Conservation (phyloP, 2,888 invertebrate genomes). For the Drosophila prolongata region DNA sequence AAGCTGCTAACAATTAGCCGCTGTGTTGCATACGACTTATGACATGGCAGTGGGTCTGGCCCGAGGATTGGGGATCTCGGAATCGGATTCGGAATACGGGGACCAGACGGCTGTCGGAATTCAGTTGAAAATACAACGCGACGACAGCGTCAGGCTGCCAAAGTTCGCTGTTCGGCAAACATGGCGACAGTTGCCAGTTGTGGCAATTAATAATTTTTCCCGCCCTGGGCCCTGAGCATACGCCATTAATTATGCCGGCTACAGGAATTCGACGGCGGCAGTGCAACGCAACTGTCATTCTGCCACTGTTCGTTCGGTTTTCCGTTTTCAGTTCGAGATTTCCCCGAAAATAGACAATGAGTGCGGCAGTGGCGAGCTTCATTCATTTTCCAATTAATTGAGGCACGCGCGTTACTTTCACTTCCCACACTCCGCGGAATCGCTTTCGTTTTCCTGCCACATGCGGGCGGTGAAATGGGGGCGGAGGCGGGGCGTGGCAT, state of each 20-base stretch:
- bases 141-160: constrained; percentile 66
- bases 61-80: constrained; percentile 12
- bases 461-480: constrained; percentile 50
- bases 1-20: constrained; percentile 81
- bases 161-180: constrained; percentile 58
- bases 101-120: constrained; percentile 57
- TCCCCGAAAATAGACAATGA: constrained; percentile 72
- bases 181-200: constrained; percentile 81
- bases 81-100: not conserved
- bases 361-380: constrained; percentile 49
- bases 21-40: constrained; percentile 80
- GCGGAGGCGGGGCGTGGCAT: constrained; percentile 49
- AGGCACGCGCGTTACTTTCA: constrained; percentile 80
- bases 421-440: constrained; percentile 43
- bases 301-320: constrained; percentile 56
- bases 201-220: constrained; percentile 83
- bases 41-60: constrained; percentile 60
- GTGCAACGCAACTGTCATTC: constrained; percentile 74
- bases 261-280: constrained; percentile 43
- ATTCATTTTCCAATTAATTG: constrained; percentile 82
- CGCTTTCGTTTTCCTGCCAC: constrained; percentile 70
- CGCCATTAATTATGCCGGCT: constrained; percentile 82
- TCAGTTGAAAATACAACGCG: constrained; percentile 66
- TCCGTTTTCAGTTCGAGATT: constrained; percentile 3
- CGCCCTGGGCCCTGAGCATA: constrained; percentile 69